These are phyloP conservation scores for Limnephilus auricula DNA, from an alignment of 2,888 invertebrate species.

Conservation along the genomic window DNA sequence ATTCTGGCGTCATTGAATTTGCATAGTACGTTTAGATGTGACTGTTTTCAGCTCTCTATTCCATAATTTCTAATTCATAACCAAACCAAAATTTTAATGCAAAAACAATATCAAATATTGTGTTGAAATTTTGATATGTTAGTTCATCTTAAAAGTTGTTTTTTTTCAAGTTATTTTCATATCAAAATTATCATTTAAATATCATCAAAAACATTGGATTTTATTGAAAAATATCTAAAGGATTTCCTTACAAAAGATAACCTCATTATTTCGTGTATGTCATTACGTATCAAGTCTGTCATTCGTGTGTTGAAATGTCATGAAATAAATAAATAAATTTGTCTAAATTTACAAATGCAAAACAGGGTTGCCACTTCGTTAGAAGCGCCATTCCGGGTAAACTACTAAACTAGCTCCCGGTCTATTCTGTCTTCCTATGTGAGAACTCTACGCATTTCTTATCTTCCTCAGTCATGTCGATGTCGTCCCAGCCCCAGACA, in stretches of 20 bases:
- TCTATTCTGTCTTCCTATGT: conserved; percentile 55
- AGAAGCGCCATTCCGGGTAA: background rate
- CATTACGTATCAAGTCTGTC: background rate
- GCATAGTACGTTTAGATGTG: background rate
- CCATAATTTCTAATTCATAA: background rate
- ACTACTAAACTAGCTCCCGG: background rate
- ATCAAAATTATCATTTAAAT: too few species aligned
- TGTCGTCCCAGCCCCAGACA: conserved; percentile 91
- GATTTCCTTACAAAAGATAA: background rate
- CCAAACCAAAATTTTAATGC: background rate
- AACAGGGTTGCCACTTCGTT: background rate
- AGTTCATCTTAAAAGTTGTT: too few species aligned
- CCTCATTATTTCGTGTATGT: background rate
- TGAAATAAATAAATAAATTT: background rate
- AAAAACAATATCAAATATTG: too few species aligned
- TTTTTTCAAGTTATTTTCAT: too few species aligned
- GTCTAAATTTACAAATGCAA: background rate
- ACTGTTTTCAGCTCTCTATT: background rate
- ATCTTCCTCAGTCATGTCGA: conserved; percentile 85
- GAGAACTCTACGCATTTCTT: conserved; percentile 72
- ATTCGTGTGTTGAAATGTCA: background rate
- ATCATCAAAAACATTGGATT: background rate
- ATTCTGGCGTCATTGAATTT: background rate
- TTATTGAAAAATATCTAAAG: background rate
- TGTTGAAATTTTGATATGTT: too few species aligned